Conservation (phyloP, 2,888 invertebrate species). For the Lasioglossum leucozonium region DNA sequence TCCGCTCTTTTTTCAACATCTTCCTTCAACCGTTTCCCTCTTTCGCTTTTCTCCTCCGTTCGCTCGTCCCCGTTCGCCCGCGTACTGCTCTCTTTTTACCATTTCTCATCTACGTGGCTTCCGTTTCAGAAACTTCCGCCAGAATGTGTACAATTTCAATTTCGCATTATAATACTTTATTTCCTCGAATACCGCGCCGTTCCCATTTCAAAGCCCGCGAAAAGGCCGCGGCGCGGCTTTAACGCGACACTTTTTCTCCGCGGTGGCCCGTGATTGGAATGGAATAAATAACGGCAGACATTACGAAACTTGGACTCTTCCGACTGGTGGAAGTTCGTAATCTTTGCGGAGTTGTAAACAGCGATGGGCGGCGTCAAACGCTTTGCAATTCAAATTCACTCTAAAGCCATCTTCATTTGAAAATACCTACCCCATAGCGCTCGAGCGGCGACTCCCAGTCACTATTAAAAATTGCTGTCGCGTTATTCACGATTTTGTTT, state of each 20-base stretch:
- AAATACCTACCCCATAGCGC: too few species aligned
- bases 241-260: neutral
- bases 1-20: conserved; percentile 13
- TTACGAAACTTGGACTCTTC: too few species aligned
- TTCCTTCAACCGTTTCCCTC: conserved; percentile 21
- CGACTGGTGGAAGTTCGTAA: neutral
- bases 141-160: conserved; percentile 5
- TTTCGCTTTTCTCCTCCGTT: neutral
- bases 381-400: too few species aligned
- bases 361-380: too few species aligned
- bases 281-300: neutral
- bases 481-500: too few species aligned
- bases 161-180: neutral
- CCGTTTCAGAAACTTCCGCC: neutral
- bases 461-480: too few species aligned
- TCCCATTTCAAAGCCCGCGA: neutral
- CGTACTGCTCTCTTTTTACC: neutral
- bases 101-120: conserved; percentile 1
- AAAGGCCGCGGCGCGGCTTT: neutral
- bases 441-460: too few species aligned
- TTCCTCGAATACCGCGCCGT: neutral
- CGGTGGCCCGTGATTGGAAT: neutral
- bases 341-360: too few species aligned
- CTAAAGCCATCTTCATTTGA: too few species aligned
- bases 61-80: neutral